These are phyloP conservation scores for Ceratosolen fusciceps DNA, from an alignment of 1,140 invertebrate genomes.

Conservation along the genomic window DNA sequence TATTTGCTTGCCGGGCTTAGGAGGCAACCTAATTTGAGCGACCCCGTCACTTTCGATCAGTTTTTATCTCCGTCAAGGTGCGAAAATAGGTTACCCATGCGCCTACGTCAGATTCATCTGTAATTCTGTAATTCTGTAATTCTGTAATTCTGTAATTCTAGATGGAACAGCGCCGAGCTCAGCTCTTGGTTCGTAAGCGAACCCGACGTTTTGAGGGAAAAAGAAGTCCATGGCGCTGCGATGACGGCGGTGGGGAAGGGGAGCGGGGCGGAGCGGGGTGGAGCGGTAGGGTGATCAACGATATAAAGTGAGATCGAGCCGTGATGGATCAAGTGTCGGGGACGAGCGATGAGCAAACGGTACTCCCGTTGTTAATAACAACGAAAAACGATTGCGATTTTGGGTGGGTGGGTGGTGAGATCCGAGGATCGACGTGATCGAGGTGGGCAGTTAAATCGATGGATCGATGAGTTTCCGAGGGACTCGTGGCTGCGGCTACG, in stretches of 20 bases:
- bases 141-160: too few species aligned
- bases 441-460: not conserved
- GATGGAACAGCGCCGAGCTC: too few species aligned
- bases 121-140: too few species aligned
- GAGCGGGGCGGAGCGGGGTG: not conserved
- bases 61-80: not conserved
- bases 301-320: not conserved
- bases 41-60: not conserved
- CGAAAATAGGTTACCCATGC: too few species aligned
- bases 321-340: not conserved
- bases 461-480: too few species aligned
- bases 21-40: too few species aligned
- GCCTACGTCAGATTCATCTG: too few species aligned
- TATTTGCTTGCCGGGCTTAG: not conserved
- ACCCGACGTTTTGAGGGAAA: too few species aligned
- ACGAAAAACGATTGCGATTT: not conserved
- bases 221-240: too few species aligned
- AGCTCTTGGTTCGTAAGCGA: too few species aligned
- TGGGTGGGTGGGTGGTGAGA: not conserved
- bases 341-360: not conserved
- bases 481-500: too few species aligned
- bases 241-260: too few species aligned
- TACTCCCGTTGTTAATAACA: slow-evolving; percentile 6
- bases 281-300: not conserved
- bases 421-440: not conserved